Percentiles rank a stretch among this genome's conserved stretches.
Conservation (phyloP, 1,140 invertebrate species). For the Hirudo medicinalis region DNA sequence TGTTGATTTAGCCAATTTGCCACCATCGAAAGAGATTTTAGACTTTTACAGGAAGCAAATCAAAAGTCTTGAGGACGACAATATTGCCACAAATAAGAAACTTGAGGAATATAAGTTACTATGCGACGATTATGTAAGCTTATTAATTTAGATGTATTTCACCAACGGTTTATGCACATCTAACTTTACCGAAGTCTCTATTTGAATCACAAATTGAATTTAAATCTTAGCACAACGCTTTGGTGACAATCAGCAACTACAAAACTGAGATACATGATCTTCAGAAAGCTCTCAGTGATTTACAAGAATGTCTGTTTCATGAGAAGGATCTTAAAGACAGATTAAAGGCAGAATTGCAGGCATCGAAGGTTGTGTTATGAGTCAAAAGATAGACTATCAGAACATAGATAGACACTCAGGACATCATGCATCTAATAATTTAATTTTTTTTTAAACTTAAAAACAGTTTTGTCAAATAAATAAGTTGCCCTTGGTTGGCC, state of each 20-base stretch:
- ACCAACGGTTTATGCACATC: too few relatives aligned
- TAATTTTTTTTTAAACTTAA: too few relatives aligned
- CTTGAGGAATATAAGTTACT: slow-evolving; percentile 37
- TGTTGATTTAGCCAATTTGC: slow-evolving; percentile 33
- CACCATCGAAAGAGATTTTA: slow-evolving; percentile 40
- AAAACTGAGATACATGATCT: slow-evolving; percentile 37
- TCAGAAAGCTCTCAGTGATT: slow-evolving; percentile 42
- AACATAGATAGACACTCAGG: too few relatives aligned
- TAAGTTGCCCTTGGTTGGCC: too few relatives aligned
- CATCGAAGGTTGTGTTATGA: slow-evolving; percentile 33
- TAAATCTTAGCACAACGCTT: neutral
- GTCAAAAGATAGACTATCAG: too few relatives aligned
- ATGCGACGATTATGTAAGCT: slow-evolving; percentile 37
- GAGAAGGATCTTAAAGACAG: slow-evolving; percentile 41
- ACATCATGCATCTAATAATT: too few relatives aligned
- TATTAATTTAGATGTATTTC: neutral
- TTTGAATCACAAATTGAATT: neutral
- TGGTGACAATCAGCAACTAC: slow-evolving; percentile 13
- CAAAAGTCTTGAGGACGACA: slow-evolving; percentile 40
- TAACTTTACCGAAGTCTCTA: too few relatives aligned
- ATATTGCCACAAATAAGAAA: slow-evolving; percentile 35
- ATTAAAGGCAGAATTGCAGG: slow-evolving; percentile 42
- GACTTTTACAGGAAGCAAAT: slow-evolving; percentile 43
- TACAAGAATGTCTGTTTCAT: slow-evolving; percentile 41
- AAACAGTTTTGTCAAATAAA: too few relatives aligned